A percentile compares a stretch with the other conserved stretches of the same genome.
These are phyloP conservation scores for Pandemis cinnamomeana DNA, from an alignment of 2,888 invertebrate genomes.

Conservation along the genomic window DNA sequence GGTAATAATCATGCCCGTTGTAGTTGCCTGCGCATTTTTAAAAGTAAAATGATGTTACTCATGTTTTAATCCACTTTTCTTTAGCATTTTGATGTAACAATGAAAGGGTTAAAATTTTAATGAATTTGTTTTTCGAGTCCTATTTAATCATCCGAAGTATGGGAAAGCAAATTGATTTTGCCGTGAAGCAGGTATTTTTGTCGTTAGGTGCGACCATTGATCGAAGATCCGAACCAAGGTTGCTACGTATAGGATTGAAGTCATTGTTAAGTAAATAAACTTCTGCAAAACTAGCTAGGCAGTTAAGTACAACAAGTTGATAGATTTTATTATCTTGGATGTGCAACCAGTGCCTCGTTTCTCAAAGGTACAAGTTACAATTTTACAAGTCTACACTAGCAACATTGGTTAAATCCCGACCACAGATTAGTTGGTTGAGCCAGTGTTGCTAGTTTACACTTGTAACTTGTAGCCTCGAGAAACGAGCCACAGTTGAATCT, in stretches of 20 bases:
- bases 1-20: too few relatives aligned
- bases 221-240: not conserved
- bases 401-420: too few relatives aligned
- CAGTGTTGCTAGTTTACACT: too few relatives aligned
- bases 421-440: too few relatives aligned
- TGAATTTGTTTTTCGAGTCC: not conserved
- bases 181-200: not conserved
- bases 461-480: too few relatives aligned
- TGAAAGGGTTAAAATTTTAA: too few relatives aligned
- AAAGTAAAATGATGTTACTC: not conserved
- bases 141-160: not conserved
- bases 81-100: too few relatives aligned
- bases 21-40: not conserved
- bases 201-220: constrained; percentile 1
- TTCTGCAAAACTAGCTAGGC: not conserved
- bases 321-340: not conserved
- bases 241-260: constrained; percentile 2
- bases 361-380: too few relatives aligned
- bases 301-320: not conserved
- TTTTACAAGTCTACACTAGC: too few relatives aligned
- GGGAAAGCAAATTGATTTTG: not conserved
- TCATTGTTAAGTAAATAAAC: constrained; percentile 1
- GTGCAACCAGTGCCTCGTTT: not conserved
- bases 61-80: too few relatives aligned
- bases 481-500: too few relatives aligned